Evolutionary conservation across 2,113 vertebrate genomes (phyloP), one percentile per base, ranked within the genome.

Genomic region (Kryptolebias marmoratus): DNA sequence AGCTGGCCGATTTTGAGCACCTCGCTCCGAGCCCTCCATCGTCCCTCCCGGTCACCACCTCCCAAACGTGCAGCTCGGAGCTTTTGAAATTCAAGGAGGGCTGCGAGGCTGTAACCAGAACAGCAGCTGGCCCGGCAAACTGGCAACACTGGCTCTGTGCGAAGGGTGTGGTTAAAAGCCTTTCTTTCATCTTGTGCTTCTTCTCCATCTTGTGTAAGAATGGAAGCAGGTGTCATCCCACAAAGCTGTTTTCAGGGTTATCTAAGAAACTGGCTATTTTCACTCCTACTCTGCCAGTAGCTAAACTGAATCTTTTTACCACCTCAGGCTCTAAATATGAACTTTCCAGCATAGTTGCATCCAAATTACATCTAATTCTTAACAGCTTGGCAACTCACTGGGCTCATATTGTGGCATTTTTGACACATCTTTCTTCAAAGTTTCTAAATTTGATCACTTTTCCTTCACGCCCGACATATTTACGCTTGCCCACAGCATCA

Each of bases 101-200:
- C 42, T 11, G 66, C 11, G 39, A n/a, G 45, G 64, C 58, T 53
- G 74, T 75, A 59, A 63, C 73, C 66, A 68, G 59, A 73, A 75
- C 50, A 16, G n/a, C 64, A 55, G 45, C 73, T 8, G 39, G 44
- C 4, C 12, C 18, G 2, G 11, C 50, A 30, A 44, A 61, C 30
- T 67, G 79, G 83, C 64, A 5, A 44, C 63, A 60, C 61, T 67
- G 79, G 84, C 77, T 76, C 54, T 77, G 59, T 57, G 72, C 84
- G 42, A 84, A 74, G 63, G 81, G 71, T 18, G 85, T 85, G 57
- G 78, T 71, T 49, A 87, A 81, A 81, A 90, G 75, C 1, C 55
- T 87, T 0, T 90, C 84, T 7, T 60, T 88, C 15, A 49, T 88
- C 11, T 66, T 90, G 32, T 75, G 75, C 50, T 90, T 90, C 8